Conservation (phyloP, 2,113 vertebrate genomes). For the Neodontobutis hainanensis region DNA sequence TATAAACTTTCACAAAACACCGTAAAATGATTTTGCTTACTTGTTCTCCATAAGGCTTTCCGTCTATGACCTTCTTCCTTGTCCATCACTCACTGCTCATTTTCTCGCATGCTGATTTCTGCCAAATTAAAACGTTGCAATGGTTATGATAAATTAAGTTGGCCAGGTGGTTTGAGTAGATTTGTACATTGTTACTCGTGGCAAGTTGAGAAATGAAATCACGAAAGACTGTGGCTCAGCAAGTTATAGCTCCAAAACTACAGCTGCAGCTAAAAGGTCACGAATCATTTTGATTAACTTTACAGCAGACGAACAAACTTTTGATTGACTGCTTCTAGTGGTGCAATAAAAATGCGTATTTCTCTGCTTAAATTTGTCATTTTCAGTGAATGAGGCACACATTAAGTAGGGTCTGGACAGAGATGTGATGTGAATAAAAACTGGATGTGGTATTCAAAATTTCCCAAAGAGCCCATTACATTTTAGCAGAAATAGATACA, state of each 20-base stretch:
- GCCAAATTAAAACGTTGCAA: constrained; percentile 51
- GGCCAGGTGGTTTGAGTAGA: background rate
- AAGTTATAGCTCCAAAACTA: constrained; percentile 6
- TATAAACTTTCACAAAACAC: background rate
- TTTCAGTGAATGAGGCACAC: background rate
- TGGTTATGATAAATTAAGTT: constrained; percentile 20
- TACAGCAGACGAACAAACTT: background rate
- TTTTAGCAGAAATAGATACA: background rate
- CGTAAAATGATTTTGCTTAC: constrained; percentile 6
- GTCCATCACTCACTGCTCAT: constrained; percentile 26
- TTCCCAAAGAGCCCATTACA: constrained; percentile 6
- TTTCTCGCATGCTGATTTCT: constrained; percentile 29
- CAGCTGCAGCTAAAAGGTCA: constrained; percentile 3
- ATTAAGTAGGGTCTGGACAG: background rate
- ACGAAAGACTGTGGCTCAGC: constrained; percentile 1
- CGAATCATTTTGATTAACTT: background rate
- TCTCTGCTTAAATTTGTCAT: background rate
- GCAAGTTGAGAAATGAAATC: constrained; percentile 14
- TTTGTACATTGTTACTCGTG: constrained; percentile 20
- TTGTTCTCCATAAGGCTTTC: background rate
- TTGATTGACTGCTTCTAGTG: background rate
- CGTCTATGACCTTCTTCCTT: constrained; percentile 11
- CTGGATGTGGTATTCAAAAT: constrained; percentile 7
- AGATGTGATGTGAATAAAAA: constrained; percentile 12
- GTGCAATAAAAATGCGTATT: background rate